phyloP scores from a whole-genome alignment of 2,888 invertebrate species.

The Crepidodera aurea region DNA sequence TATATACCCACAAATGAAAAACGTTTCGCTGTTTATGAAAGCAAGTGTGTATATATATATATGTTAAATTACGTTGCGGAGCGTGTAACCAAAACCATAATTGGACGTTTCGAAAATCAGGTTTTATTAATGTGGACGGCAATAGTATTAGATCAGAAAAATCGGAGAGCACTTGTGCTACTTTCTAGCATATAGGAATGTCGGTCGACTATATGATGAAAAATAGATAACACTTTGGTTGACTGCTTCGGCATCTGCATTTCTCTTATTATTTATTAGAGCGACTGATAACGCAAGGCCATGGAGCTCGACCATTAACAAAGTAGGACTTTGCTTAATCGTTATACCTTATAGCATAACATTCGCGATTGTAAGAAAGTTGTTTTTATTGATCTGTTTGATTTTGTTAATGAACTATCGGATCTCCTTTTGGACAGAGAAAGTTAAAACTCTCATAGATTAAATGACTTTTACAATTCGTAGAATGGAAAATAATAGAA shows the following conservation, averaged over 20 bases:
- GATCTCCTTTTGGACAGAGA: conserved; percentile 16
- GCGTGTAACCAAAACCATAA: conserved; percentile 35
- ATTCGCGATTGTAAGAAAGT: conserved; percentile 30
- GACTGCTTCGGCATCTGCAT: conserved; percentile 41
- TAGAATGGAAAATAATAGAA: conserved; percentile 17
- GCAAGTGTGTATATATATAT: neutral
- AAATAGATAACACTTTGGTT: conserved; percentile 50
- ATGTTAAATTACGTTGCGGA: conserved; percentile 18
- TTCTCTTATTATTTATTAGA: conserved; percentile 44
- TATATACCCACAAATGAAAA: too few relatives aligned
- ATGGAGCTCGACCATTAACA: conserved; percentile 26
- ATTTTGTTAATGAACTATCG: conserved; percentile 17
- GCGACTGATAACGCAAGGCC: conserved; percentile 43
- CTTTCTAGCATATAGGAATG: conserved; percentile 53
- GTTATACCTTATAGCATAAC: conserved; percentile 21
- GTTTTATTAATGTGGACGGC: conserved; percentile 32
- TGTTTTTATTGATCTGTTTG: conserved; percentile 31
- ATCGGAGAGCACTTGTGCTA: conserved; percentile 50
- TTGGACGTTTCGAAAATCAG: conserved; percentile 30
- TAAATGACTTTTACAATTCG: conserved; percentile 19
- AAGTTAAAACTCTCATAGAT: conserved; percentile 18
- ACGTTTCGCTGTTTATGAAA: too few relatives aligned
- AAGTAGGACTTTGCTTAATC: conserved; percentile 29
- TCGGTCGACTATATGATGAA: conserved; percentile 48
- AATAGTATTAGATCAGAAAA: conserved; percentile 37